phyloP scores from a whole-genome alignment of 2,797 vertebrate genomes.

The Sternotherus odoratus region DNA sequence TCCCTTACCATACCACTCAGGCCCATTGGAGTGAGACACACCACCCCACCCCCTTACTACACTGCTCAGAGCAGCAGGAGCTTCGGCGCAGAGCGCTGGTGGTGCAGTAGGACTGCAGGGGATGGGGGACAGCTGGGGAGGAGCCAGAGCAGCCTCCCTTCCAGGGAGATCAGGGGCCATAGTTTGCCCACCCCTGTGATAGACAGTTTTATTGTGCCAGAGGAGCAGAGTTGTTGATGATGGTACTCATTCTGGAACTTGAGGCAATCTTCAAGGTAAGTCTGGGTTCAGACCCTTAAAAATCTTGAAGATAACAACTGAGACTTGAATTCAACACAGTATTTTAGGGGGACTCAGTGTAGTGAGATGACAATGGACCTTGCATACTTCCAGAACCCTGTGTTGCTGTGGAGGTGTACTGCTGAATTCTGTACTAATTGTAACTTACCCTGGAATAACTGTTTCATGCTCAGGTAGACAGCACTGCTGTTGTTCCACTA shows the following conservation, averaged over 20 bases:
- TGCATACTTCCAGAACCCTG: background rate
- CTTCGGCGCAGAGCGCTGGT: no score
- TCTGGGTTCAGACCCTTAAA: background rate
- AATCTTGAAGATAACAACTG: background rate
- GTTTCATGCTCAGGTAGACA: background rate
- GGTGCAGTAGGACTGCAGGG: no score
- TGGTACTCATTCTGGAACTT: background rate
- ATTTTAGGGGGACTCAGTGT: background rate
- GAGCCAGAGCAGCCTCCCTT: no score
- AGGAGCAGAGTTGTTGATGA: background rate
- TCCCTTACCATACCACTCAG: no score
- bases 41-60: no score
- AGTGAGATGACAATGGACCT: background rate
- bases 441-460: background rate
- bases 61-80: no score
- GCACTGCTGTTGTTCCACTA: background rate
- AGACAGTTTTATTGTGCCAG: background rate
- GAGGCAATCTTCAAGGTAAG: background rate
- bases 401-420: background rate
- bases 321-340: background rate
- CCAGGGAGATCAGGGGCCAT: no score
- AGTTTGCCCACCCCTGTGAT: no score
- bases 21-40: no score
- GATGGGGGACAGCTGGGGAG: no score
- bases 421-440: background rate